phyloP scores from a whole-genome alignment of 2,888 invertebrate species.

The Cheilosia pagana region DNA sequence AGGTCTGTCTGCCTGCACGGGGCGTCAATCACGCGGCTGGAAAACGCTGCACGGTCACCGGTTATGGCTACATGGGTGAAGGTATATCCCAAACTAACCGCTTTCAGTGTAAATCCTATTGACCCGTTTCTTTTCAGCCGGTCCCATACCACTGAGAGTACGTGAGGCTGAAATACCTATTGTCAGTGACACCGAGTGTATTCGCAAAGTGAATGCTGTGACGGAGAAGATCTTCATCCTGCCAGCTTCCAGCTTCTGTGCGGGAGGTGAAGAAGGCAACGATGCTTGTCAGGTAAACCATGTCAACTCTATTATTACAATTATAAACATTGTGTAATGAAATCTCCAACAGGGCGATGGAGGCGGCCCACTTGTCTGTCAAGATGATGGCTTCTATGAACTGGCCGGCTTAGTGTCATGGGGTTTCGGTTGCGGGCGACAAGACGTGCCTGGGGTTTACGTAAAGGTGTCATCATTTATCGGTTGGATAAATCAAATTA shows the following conservation, averaged over 20 bases:
- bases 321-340: background rate
- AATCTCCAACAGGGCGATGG: slow-evolving; percentile 90
- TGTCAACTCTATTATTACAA: background rate
- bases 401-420: slow-evolving; percentile 97
- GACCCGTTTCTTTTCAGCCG: slow-evolving; percentile 84
- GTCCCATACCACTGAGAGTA: slow-evolving; percentile 94
- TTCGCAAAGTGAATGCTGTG: slow-evolving; percentile 96
- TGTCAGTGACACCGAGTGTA: slow-evolving; percentile 95
- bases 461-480: slow-evolving; percentile 97
- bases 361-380: slow-evolving; percentile 96
- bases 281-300: slow-evolving; percentile 93
- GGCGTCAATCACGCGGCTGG: slow-evolving; percentile 95
- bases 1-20: slow-evolving; percentile 94
- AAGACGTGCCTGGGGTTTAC: slow-evolving; percentile 98
- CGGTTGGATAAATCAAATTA: slow-evolving; percentile 98
- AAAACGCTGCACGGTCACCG: slow-evolving; percentile 95
- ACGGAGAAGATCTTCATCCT: slow-evolving; percentile 97
- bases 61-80: slow-evolving; percentile 98
- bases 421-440: slow-evolving; percentile 97
- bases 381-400: slow-evolving; percentile 96
- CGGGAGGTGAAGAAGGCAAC: slow-evolving; percentile 95
- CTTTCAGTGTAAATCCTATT: no score
- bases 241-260: slow-evolving; percentile 96
- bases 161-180: slow-evolving; percentile 96
- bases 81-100: slow-evolving; percentile 84